Evolutionary conservation across 2,113 vertebrate species (phyloP), one percentile per base, ranked within the genome.

Genomic region (Daphoenositta chrysoptera): DNA sequence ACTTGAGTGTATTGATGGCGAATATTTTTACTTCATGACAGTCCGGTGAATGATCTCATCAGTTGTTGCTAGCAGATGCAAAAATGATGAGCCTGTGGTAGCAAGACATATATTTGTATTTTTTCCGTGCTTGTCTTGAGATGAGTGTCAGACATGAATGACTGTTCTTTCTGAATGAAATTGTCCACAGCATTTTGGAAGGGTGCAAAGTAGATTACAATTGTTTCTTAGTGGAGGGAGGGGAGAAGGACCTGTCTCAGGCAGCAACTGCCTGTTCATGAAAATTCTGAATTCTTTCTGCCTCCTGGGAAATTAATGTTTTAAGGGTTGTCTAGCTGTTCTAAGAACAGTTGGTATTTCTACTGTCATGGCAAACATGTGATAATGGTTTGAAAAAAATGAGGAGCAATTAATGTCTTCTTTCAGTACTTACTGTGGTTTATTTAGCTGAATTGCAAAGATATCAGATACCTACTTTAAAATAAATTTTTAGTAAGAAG

Each of bases 51-150:
- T 86, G 79, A 87, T 83, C 64, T 95, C 76, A 73, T 87, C 68
- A 68, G 79, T 64, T 87, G 69, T 56, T 95, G 69, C 63, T 81
- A 71, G 79, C 90, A 90, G 79, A 86, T 96, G 77, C 92, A 88
- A 54, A 86, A 96, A 35, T 28, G 5, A 75, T 90, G 71, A 35
- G 24, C 35, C 40, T 77, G 66, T 89, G 84, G 53, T 87, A 83
- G 63, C 64, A 88, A 77, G 50, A 73, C 45, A 85, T 58, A 37
- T 54, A 37, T 65, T 35, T 16, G 19, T 64, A 15, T 44, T 77
- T 68, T 94, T 72, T 58, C 45, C 77, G 23, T 35, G 70, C 77
- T 80, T 82, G 11, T 93, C 53, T 76, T 57, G 80, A 54, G 45
- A 24, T 13, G 2, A 90, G 82, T 77, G 58, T 90, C 47, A 95